phyloP scores from a whole-genome alignment of 2,113 vertebrate species.

The Gymnogyps californianus region DNA sequence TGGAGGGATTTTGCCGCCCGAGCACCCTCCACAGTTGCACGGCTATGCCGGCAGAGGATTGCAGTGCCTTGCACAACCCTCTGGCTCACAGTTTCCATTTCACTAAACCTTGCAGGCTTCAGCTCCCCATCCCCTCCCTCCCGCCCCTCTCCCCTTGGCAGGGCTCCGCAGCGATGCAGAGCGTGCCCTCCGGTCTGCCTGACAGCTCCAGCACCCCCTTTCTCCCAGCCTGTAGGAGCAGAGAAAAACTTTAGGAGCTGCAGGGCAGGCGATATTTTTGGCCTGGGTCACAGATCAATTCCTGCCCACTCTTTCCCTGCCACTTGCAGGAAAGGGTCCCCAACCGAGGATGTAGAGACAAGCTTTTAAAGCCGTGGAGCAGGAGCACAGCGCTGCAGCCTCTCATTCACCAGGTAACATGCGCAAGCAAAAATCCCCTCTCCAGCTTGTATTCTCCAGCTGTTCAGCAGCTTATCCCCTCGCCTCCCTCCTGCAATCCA shows the following conservation, averaged over 20 bases:
- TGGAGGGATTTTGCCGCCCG: neutral
- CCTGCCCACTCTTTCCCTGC: conserved; percentile 62
- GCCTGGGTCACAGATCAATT: conserved; percentile 71
- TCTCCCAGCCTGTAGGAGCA: neutral
- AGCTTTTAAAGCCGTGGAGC: conserved; percentile 59
- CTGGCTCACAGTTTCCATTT: neutral
- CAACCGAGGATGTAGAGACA: neutral
- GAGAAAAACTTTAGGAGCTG: neutral
- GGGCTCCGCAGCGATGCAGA: neutral
- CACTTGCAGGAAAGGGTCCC: conserved; percentile 67
- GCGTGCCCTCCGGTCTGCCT: neutral
- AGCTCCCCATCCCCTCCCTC: neutral
- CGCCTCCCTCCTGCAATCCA: rapidly evolving
- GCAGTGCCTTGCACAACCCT: neutral
- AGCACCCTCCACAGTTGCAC: neutral
- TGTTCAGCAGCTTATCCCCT: neutral
- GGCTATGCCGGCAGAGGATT: conserved; percentile 45
- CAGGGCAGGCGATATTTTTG: conserved; percentile 80
- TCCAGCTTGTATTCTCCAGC: neutral
- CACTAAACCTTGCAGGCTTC: neutral
- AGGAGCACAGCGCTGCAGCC: conserved; percentile 72
- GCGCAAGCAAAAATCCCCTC: neutral
- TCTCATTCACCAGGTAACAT: conserved; percentile 78
- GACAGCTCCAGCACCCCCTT: neutral
- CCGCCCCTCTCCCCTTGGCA: conserved; percentile 1